Base-by-base conservation (phyloP, 2,797 vertebrate species). In the Cygnus olor region DNA sequence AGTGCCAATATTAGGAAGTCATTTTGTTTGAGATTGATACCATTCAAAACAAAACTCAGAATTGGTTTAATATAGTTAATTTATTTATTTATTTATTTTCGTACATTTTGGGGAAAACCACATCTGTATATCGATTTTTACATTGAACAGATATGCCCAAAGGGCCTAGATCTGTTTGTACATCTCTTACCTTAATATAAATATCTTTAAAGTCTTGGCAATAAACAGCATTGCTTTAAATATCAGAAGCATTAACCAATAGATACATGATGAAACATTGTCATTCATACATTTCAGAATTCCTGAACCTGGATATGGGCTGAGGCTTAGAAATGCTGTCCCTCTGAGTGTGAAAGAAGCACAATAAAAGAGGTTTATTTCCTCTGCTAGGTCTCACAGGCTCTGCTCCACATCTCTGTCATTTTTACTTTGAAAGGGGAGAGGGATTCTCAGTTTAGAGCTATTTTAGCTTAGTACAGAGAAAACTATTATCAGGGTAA, bases 21-120 rank as follows among this genome's bases (percentile, higher is more conserved):
- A 0, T 34, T 47, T 47, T 44, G 3, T 1, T 53, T 44, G 3
- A 3, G 20, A 1, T 0, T 8, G 12, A 2, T 34, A 34, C 14
- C 42, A 4, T n/a, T 34, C 32, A 5, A 71, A 76, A 11, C 16
- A 27, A 13, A 56, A 15, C 13, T 56, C 47, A 19, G 34, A 34
- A 36, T 3, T 36, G 25, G 6, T 28, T 34, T 34, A 36, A 40
- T 32, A 32, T 20, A n/a, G 40, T 24, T 60, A 38, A 36, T 82
- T 73, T 38, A 9, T 14, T 85, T 30, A 1, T 2, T 8, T 19
- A 49, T 49, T 49, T 49, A 49, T 44, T 83, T 71, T 34, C 3
- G 36, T 73, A 63, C 10, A 0, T 58, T 64, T 72, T 25, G n/a
- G 51, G 80, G 77, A 66, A 93, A 86, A 36, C 3, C 5, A 1